These are phyloP conservation scores for Galago senegalensis DNA, from an alignment of 2,797 vertebrate species.

Conservation along the genomic window DNA sequence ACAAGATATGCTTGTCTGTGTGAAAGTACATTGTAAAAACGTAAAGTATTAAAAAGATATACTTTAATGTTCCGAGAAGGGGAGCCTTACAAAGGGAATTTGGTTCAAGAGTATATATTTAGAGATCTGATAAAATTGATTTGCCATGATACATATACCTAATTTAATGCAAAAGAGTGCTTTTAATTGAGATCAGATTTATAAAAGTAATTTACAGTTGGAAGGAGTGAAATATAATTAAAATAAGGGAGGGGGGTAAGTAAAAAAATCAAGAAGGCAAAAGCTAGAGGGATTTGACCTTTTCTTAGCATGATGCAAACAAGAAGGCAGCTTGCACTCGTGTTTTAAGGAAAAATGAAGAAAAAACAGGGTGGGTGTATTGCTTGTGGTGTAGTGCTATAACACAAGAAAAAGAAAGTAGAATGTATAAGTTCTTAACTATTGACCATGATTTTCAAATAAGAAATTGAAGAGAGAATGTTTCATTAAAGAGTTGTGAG, in stretches of 20 bases:
- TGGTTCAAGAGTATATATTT: neutral
- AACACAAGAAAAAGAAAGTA: neutral
- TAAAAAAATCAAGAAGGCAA: neutral
- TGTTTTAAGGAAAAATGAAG: neutral
- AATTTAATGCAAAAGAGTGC: neutral
- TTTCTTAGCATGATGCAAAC: neutral
- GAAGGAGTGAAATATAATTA: neutral
- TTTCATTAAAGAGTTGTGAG: neutral
- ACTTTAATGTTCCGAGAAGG: neutral
- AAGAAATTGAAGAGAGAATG: neutral
- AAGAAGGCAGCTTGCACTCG: neutral
- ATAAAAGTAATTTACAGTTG: neutral
- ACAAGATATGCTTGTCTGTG: neutral
- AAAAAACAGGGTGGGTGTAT: neutral
- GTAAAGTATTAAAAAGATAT: neutral
- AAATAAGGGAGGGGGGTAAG: neutral
- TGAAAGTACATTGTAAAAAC: conserved; percentile 18
- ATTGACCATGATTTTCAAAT: neutral
- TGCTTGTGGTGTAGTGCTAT: neutral
- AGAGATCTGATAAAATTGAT: neutral
- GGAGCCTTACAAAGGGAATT: neutral
- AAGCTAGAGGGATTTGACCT: neutral
- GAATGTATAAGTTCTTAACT: neutral
- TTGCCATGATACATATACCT: neutral
- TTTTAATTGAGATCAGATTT: conserved; percentile 18